Percentiles rank a stretch among this genome's conserved stretches.
Conservation (phyloP, 2,113 vertebrate species). For the Mustela lutreola region DNA sequence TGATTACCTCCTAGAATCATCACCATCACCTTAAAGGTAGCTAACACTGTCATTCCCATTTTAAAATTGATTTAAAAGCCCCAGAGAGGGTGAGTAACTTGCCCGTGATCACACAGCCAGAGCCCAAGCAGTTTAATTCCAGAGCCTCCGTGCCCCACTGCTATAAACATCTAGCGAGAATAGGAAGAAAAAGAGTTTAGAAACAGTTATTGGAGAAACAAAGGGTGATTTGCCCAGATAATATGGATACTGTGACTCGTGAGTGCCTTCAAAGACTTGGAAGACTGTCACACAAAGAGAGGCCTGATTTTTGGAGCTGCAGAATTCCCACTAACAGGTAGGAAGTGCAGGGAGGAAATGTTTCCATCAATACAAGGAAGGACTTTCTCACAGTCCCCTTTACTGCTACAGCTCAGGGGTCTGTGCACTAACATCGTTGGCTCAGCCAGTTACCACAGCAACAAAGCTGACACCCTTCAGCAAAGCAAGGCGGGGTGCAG, state of each 20-base stretch:
- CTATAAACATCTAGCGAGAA: background rate
- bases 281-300: constrained; percentile 42
- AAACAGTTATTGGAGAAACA: background rate
- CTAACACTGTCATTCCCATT: background rate
- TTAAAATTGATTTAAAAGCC: background rate
- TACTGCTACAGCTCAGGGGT: background rate
- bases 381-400: background rate
- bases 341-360: background rate
- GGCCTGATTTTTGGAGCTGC: constrained; percentile 9
- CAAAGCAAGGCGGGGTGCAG: background rate
- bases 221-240: background rate
- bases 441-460: background rate
- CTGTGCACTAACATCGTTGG: background rate
- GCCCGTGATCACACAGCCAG: background rate
- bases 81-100: background rate
- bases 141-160: background rate
- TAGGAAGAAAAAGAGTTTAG: background rate
- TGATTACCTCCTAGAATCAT: background rate
- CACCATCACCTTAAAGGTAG: background rate
- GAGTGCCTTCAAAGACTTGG: background rate
- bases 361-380: background rate
- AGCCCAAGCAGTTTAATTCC: constrained; percentile 1
- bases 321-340: background rate
- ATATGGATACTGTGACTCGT: background rate
- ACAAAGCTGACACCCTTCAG: background rate